phyloP scores from a whole-genome alignment of 2,113 vertebrate genomes.

The Vanacampus margaritifer region DNA sequence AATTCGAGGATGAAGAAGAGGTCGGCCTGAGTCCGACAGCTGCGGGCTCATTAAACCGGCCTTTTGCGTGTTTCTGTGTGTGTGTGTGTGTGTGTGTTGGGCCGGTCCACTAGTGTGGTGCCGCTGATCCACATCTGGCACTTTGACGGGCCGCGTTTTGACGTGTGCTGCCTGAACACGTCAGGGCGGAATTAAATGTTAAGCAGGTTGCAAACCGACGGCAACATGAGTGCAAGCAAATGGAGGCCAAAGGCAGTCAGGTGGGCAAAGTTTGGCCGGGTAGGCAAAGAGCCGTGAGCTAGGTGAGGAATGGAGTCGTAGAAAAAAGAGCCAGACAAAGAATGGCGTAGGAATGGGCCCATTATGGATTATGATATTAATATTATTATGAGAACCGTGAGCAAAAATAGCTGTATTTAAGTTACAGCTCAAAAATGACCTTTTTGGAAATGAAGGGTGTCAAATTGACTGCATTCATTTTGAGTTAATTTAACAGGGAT shows the following conservation, averaged over 20 bases:
- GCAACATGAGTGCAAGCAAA: slow-evolving; percentile 61
- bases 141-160: slow-evolving; percentile 50
- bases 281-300: background rate
- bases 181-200: slow-evolving; percentile 62
- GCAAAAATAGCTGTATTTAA: no score
- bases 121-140: slow-evolving; percentile 41
- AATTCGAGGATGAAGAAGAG: slow-evolving; percentile 41
- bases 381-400: no score
- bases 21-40: slow-evolving; percentile 57
- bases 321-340: no score
- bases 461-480: no score
- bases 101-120: slow-evolving; percentile 44
- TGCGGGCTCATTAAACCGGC: slow-evolving; percentile 60
- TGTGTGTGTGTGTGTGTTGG: slow-evolving; percentile 2
- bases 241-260: background rate
- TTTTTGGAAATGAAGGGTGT: no score
- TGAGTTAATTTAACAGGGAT: no score
- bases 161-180: slow-evolving; percentile 61
- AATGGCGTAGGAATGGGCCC: background rate
- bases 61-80: slow-evolving; percentile 22
- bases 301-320: no score
- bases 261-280: background rate
- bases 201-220: slow-evolving; percentile 45
- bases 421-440: no score
- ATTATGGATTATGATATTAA: no score